These are phyloP conservation scores for Danionella cerebrum DNA, from an alignment of 2,113 vertebrate genomes.

Conservation along the genomic window DNA sequence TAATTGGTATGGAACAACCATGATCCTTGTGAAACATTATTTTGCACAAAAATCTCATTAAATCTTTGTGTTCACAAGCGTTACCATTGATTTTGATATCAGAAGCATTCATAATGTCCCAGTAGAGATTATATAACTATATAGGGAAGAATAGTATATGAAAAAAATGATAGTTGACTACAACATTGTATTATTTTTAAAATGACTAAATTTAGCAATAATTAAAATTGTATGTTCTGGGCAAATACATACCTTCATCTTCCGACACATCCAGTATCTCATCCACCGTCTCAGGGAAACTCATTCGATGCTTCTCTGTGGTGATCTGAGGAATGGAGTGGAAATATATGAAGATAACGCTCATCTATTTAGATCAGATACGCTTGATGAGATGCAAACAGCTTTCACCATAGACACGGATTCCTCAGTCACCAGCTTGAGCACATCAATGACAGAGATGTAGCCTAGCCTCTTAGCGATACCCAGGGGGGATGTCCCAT, in stretches of 20 bases:
- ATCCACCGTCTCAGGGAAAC: constrained; percentile 93
- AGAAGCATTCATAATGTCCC: too few relatives aligned
- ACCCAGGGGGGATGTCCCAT: constrained; percentile 87
- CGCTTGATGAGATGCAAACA: neutral
- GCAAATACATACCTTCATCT: constrained; percentile 90
- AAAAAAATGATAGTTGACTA: too few relatives aligned
- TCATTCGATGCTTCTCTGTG: constrained; percentile 89
- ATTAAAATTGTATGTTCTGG: too few relatives aligned
- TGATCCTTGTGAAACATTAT: too few relatives aligned
- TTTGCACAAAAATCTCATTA: too few relatives aligned
- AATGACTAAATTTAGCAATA: too few relatives aligned
- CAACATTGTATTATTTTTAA: too few relatives aligned
- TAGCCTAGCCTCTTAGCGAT: constrained; percentile 92
- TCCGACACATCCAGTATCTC: constrained; percentile 95
- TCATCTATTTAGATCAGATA: neutral
- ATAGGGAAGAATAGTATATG: too few relatives aligned
- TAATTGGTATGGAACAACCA: too few relatives aligned
- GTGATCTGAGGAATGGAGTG: constrained; percentile 54
- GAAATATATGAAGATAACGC: constrained; percentile 10
- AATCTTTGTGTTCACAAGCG: too few relatives aligned
- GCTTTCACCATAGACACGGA: constrained; percentile 69
- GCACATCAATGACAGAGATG: constrained; percentile 94
- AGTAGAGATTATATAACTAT: too few relatives aligned
- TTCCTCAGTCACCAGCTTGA: constrained; percentile 90
- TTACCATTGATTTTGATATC: too few relatives aligned